Base-by-base conservation (phyloP, 2,888 invertebrate species). In the Drosophila lacicola region DNA sequence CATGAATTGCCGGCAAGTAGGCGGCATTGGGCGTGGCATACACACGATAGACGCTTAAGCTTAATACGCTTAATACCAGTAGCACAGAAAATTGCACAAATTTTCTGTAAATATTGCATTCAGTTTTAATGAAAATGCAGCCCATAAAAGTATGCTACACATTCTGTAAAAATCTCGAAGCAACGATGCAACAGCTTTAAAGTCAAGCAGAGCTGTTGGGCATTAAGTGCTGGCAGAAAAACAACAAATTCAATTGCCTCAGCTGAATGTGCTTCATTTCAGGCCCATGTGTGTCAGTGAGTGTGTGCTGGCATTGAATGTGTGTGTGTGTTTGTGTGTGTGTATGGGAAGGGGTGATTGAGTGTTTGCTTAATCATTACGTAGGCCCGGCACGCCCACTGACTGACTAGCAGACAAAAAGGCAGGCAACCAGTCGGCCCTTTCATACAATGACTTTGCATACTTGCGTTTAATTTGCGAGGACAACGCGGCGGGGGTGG, bases 381-480 rank as follows among this genome's bases (percentile, higher is more conserved):
- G 68, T 13, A 49, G 74, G 67, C 76, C 39, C 42, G 44, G 61
- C 78, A 71, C 78, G 67, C 71, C 67, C 56, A 41, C 64, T 36
- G 49, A 25, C 47, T 53, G 56, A 33, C 46, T 51, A 51, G 5
- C 36, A 14, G 37, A 3, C 33, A 17, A 10, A 6, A 14, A 41
- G 51, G n/a, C 44, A 33, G 46, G 17, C 46, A 44, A 57, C 19
- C 44, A 53, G 41, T 62, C 54, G 37, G 17, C 36, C 29, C 47
- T 69, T 55, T 56, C 55, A 57, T 67, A 74, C 74, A 80, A 86
- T 86, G 86, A 88, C 86, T 86, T 82, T 83, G 86, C 88, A 84
- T 86, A 80, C 70, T 88, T 82, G 75, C 80, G 73, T 78, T 84
- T 80, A 78, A 88, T 88, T 83, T 84, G 74, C 78, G 64, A 64